Evolutionary conservation across 92 coral and sea anemone genomes (phyloP), one percentile per base, ranked within the genome.

Genomic region (Montipora capitata): DNA sequence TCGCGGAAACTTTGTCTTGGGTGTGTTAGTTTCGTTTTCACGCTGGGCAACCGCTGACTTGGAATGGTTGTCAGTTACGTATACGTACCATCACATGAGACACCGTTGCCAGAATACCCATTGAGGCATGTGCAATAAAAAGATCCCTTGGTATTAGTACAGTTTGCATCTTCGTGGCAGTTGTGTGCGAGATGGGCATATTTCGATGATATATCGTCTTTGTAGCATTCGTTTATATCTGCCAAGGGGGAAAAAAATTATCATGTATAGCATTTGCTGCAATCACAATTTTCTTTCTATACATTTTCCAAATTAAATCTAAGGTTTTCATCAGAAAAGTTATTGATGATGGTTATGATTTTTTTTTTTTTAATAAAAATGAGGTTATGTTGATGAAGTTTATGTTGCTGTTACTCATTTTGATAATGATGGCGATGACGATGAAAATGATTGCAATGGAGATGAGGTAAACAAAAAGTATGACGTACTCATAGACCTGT

Each of bases 131-230:
- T 78, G 76, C 93, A 90, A 73, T 63, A 71, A 66, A 82, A 93
- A n/a, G 96, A 91, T 3, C 96, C 95, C 83, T 91, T 81, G 89
- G 89, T 93, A 71, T 93, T 93, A 74, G 94, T 91, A 71, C 96
- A 93, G 89, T 91, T 93, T 81, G 96, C 88, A 57, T 85, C 94
- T 42, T 65, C 57, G 74, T 93, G 96, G 91, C 95, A 95, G 83
- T 94, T 87, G 92, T 93, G 94, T 3, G 85, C 92, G 62, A 83
- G 86, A 74, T 88, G 90, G 8, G 82, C 54, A 56, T 94, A 82
- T n/a, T 79, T 51, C 17, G 85, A 72, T n/a, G 96, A 89, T 16
- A 94, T 56, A 0, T 76, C 76, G 0, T 48, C 81, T 35, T 92
- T 82, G 35, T 65, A 76, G 62, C 96, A 94, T 80, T 94, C 96